Percentiles rank a stretch among this genome's conserved stretches.
These are phyloP conservation scores for Gymnocheta viridis DNA, from an alignment of 2,888 invertebrate genomes.

Conservation along the genomic window DNA sequence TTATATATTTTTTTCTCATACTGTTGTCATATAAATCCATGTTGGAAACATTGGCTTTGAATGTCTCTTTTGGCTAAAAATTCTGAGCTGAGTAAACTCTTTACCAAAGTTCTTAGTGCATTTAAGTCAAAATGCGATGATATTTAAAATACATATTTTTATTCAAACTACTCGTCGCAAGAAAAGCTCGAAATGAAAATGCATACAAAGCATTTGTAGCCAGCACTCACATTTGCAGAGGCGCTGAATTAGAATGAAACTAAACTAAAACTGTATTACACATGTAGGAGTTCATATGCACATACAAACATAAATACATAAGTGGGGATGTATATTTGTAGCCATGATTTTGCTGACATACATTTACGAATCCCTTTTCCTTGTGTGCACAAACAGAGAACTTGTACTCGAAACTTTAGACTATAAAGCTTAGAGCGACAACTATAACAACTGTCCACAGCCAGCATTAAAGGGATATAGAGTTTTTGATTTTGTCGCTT, in stretches of 20 bases:
- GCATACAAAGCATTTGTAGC: conserved; percentile 18
- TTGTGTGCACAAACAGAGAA: background rate
- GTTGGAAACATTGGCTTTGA: conserved; percentile 43
- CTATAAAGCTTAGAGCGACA: background rate
- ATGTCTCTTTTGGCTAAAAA: conserved; percentile 35
- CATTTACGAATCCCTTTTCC: background rate
- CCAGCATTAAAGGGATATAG: conserved; percentile 45
- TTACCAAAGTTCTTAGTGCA: conserved; percentile 49
- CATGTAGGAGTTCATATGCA: background rate
- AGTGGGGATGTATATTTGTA: no score
- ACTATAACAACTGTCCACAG: conserved; percentile 49
- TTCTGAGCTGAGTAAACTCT: conserved; percentile 52
- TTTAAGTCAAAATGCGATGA: conserved; percentile 53
- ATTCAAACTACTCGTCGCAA: conserved; percentile 14
- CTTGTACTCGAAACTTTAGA: background rate
- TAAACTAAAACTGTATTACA: background rate
- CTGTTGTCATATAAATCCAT: conserved; percentile 41
- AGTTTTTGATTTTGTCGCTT: conserved; percentile 19
- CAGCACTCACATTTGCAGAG: background rate
- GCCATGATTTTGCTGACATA: background rate
- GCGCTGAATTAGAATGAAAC: background rate
- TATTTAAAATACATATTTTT: conserved; percentile 18
- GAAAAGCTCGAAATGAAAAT: conserved; percentile 30
- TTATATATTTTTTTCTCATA: conserved; percentile 20
- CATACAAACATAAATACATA: background rate